Evolutionary conservation across 1,140 invertebrate species (phyloP).

Genomic region (Trichogramma pretiosum): DNA sequence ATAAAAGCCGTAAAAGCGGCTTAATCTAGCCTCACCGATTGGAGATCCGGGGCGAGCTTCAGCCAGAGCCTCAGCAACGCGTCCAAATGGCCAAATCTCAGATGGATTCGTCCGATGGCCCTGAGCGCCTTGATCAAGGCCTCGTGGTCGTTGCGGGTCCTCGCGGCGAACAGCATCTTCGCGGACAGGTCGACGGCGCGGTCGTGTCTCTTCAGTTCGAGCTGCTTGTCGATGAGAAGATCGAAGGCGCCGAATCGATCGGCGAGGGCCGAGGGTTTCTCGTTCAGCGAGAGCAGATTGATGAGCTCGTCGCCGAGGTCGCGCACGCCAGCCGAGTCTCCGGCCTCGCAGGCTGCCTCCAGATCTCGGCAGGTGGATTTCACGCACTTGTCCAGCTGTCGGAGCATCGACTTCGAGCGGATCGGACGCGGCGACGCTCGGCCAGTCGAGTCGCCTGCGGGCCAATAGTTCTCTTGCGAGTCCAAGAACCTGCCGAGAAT

Average conservation of each 20-base stretch:
- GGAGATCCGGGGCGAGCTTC: slow-evolving; percentile 19
- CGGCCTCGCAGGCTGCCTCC: slow-evolving; percentile 18
- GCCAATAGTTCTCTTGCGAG: slow-evolving; percentile 16
- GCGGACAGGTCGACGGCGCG: slow-evolving; percentile 22
- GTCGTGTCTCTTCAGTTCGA: slow-evolving; percentile 28
- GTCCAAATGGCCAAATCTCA: slow-evolving; percentile 29
- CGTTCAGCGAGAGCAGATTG: slow-evolving; percentile 2
- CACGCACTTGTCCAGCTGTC: slow-evolving; percentile 16
- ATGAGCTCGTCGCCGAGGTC: slow-evolving; percentile 24
- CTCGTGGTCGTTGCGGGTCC: slow-evolving; percentile 15
- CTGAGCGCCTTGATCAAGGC: slow-evolving; percentile 22
- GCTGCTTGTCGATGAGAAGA: slow-evolving; percentile 25
- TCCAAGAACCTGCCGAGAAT: slow-evolving; percentile 25
- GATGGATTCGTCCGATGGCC: slow-evolving; percentile 30
- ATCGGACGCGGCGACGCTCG: background rate
- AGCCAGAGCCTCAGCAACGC: slow-evolving; percentile 27
- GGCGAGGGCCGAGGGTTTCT: slow-evolving; percentile 18
- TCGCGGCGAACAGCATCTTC: slow-evolving; percentile 23
- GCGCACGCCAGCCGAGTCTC: slow-evolving; percentile 17
- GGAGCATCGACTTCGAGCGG: slow-evolving; percentile 17
- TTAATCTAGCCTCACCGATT: background rate
- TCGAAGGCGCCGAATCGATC: no score
- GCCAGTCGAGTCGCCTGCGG: background rate
- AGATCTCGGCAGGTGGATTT: slow-evolving; percentile 18
- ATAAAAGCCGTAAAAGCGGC: background rate